Evolutionary conservation across 1,140 invertebrate genomes (phyloP).

Genomic region (Stegodyphus dumicola): DNA sequence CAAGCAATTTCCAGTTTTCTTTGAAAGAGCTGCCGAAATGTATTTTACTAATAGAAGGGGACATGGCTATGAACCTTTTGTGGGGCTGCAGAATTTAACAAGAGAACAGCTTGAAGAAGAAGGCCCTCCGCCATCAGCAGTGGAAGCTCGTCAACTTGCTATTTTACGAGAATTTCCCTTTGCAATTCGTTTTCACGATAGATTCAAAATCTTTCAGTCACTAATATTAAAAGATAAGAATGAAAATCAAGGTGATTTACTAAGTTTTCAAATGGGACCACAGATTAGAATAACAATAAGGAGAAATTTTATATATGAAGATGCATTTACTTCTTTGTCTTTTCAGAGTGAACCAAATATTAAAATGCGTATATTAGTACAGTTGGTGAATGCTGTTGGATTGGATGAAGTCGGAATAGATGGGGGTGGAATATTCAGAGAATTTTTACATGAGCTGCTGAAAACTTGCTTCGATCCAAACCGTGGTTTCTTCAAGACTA

Average conservation of each 20-base stretch:
- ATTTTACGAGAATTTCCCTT: constrained; percentile 93
- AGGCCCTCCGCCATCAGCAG: constrained; percentile 86
- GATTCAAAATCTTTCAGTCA: constrained; percentile 76
- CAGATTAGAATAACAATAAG: constrained; percentile 84
- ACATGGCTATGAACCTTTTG: constrained; percentile 75
- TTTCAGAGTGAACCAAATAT: constrained; percentile 91
- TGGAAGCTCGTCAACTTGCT: constrained; percentile 87
- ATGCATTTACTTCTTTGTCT: constrained; percentile 94
- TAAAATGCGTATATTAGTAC: constrained; percentile 85
- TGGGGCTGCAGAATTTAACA: constrained; percentile 74
- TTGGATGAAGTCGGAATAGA: constrained; percentile 95
- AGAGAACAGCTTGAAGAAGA: constrained; percentile 76
- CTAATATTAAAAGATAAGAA: constrained; percentile 73
- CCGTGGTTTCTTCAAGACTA: constrained; percentile 91
- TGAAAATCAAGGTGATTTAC: constrained; percentile 78
- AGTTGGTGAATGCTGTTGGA: constrained; percentile 89
- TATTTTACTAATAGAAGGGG: constrained; percentile 71
- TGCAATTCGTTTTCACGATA: constrained; percentile 87
- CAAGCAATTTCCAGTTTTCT: constrained; percentile 75
- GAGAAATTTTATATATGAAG: constrained; percentile 94
- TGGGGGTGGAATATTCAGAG: constrained; percentile 89
- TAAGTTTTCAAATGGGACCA: constrained; percentile 78
- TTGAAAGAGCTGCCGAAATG: constrained; percentile 73
- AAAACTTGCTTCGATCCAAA: constrained; percentile 98
- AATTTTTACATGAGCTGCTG: constrained; percentile 90